Percentiles rank a stretch among this genome's conserved stretches.
Evolutionary conservation across 1,140 invertebrate genomes (phyloP).

Genomic region (Bombyx mandarina): DNA sequence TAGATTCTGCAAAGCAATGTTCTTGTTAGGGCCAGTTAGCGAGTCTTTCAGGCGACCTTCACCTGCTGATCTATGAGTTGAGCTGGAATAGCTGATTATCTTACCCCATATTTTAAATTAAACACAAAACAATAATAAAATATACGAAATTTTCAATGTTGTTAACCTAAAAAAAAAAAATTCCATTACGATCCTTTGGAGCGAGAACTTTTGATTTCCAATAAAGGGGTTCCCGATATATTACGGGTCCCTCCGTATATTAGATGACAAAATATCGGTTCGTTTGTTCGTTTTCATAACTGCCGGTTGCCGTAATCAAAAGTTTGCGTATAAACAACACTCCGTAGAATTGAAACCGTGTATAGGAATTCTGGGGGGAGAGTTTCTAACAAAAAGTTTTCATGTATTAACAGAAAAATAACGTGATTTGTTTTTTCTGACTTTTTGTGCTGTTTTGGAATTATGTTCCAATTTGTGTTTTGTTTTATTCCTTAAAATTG

Average conservation of each 20-base stretch:
- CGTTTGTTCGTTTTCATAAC: conserved; percentile 23
- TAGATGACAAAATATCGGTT: conserved; percentile 26
- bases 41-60: too few relatives aligned
- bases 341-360: conserved; percentile 5
- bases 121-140: conserved; percentile 1
- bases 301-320: conserved; percentile 25
- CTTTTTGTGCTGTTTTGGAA: too few relatives aligned
- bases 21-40: too few relatives aligned
- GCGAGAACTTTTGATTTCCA: conserved; percentile 16
- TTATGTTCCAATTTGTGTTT: too few relatives aligned
- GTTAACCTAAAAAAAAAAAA: conserved; percentile 11
- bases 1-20: too few relatives aligned
- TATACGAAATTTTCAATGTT: background rate
- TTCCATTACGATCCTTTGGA: conserved; percentile 13
- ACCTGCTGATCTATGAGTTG: too few relatives aligned
- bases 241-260: conserved; percentile 17
- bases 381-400: background rate
- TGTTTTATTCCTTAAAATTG: too few relatives aligned
- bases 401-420: too few relatives aligned
- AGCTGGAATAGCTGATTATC: too few relatives aligned
- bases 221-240: conserved; percentile 14
- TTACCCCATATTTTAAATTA: background rate
- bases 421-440: too few relatives aligned
- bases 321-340: conserved; percentile 21
- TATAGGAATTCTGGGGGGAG: conserved; percentile 8